These are phyloP conservation scores for Tachuris rubrigastra DNA, from an alignment of 2,113 vertebrate genomes.

Conservation along the genomic window DNA sequence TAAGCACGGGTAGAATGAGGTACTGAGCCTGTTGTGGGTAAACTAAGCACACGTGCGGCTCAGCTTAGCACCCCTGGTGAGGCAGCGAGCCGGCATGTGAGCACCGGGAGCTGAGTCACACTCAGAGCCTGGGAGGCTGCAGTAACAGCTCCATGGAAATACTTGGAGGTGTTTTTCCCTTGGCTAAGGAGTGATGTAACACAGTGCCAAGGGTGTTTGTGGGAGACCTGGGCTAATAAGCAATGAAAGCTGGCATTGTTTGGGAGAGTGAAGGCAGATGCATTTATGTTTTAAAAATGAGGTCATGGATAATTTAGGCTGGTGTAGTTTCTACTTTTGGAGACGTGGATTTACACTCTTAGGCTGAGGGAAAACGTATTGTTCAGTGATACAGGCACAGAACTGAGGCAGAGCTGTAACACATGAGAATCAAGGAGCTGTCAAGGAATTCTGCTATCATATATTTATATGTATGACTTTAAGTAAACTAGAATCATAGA, in stretches of 20 bases:
- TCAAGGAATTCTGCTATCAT: background rate
- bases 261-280: background rate
- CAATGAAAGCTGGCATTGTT: slow-evolving; percentile 46
- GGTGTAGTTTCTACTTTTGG: background rate
- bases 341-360: background rate
- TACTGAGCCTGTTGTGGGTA: accelerated
- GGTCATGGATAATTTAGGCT: slow-evolving; percentile 26
- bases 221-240: slow-evolving; percentile 31
- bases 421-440: no score
- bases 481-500: no score
- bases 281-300: slow-evolving; percentile 50
- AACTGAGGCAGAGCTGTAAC: background rate
- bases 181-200: slow-evolving; percentile 25
- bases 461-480: background rate
- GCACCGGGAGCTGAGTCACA: background rate
- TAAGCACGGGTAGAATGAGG: accelerated
- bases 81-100: accelerated
- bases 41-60: background rate
- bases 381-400: background rate
- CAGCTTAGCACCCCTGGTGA: background rate
- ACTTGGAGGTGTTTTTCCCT: slow-evolving; percentile 15
- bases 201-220: slow-evolving; percentile 26
- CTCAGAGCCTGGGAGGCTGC: background rate
- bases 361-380: background rate
- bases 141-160: background rate